A percentile compares a stretch with the other conserved stretches of the same genome.
Evolutionary conservation across 2,888 invertebrate genomes (phyloP).

Genomic region (Diarsia rubi): DNA sequence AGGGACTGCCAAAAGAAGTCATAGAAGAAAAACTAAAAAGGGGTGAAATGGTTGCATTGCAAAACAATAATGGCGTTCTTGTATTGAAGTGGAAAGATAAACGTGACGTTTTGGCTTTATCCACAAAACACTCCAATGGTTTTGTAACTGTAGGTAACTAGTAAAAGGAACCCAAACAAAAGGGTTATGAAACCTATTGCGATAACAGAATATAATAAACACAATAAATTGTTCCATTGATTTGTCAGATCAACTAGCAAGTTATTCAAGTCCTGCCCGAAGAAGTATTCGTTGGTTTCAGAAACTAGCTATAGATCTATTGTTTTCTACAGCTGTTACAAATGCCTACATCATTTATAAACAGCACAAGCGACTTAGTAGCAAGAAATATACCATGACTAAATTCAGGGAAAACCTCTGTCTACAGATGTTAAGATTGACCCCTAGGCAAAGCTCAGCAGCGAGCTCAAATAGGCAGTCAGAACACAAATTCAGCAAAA

Average conservation of each 20-base stretch:
- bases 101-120: not conserved
- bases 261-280: not conserved
- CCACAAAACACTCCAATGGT: not conserved
- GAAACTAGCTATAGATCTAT: not conserved
- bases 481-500: no score
- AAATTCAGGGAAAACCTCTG: no score
- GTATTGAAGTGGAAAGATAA: not conserved
- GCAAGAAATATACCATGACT: no score
- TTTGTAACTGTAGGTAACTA: not conserved
- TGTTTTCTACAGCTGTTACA: not conserved
- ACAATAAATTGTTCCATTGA: constrained; percentile 4
- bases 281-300: not conserved
- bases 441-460: no score
- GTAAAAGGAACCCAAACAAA: not conserved
- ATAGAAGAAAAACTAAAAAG: not conserved
- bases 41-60: not conserved
- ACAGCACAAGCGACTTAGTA: no score
- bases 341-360: no score
- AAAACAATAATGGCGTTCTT: not conserved
- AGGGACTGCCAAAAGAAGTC: not conserved
- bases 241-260: not conserved
- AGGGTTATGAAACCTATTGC: not conserved
- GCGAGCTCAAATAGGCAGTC: no score
- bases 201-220: not conserved
- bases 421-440: no score